A percentile compares a stretch with the other conserved stretches of the same genome.
Conservation (phyloP, 2,113 vertebrate species). For the crab-eating macaque (Macaca fascicularis) region DNA sequence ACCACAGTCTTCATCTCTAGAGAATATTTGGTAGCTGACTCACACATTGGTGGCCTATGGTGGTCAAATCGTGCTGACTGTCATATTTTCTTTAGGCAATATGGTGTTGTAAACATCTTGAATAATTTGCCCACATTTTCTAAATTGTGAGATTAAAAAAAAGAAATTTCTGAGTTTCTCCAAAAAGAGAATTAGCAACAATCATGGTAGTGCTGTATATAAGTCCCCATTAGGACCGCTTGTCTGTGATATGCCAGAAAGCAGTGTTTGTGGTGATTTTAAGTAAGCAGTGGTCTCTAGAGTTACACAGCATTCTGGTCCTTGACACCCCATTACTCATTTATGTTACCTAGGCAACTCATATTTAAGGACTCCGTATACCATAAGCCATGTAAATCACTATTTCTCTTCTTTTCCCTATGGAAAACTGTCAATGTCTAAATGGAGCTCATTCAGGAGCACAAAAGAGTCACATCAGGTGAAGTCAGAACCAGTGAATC, state of each 20-base stretch:
- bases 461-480: neutral
- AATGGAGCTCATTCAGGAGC: neutral
- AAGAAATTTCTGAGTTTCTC: neutral
- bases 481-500: neutral
- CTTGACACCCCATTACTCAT: neutral
- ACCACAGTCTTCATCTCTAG: neutral
- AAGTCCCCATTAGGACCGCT: neutral
- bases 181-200: neutral
- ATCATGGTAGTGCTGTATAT: neutral
- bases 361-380: neutral
- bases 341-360: neutral
- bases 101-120: slow-evolving; percentile 4
- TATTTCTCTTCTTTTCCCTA: neutral
- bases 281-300: neutral
- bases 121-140: neutral
- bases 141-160: slow-evolving; percentile 30
- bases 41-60: neutral
- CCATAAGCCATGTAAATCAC: neutral
- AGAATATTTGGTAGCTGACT: neutral
- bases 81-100: slow-evolving; percentile 22
- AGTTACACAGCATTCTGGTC: neutral
- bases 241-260: neutral
- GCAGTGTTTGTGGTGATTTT: neutral
- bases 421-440: neutral
- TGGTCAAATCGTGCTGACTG: neutral